Evolutionary conservation across 1,140 invertebrate species (phyloP).

Genomic region (Drosophila asahinai): DNA sequence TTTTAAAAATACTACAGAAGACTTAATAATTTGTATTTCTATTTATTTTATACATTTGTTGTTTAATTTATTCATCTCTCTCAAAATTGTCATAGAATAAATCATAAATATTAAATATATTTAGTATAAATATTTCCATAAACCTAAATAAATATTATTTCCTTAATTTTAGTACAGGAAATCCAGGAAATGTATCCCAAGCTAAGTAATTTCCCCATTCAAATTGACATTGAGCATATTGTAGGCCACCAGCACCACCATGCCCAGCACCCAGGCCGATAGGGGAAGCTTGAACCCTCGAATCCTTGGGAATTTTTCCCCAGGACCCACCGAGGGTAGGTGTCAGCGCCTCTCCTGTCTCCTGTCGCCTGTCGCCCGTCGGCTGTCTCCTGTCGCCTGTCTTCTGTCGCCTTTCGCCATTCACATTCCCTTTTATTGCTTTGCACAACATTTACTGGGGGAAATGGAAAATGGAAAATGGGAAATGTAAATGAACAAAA

Average conservation of each 20-base stretch:
- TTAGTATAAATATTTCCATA: too few relatives aligned
- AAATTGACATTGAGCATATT: constrained; percentile 56
- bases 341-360: constrained; percentile 35
- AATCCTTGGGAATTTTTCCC: not conserved
- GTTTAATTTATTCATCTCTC: too few relatives aligned
- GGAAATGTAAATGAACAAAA: constrained; percentile 76
- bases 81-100: too few relatives aligned
- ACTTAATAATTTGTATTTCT: not conserved
- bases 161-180: not conserved
- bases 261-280: not conserved
- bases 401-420: constrained; percentile 29
- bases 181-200: too few relatives aligned
- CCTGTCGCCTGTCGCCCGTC: constrained; percentile 14
- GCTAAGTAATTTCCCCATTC: constrained; percentile 27
- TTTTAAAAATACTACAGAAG: not conserved
- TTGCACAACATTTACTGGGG: constrained; percentile 63
- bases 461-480: constrained; percentile 48
- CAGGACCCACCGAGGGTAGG: constrained; percentile 21
- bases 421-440: constrained; percentile 67
- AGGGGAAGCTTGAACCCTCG: not conserved
- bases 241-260: constrained; percentile 21
- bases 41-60: not conserved
- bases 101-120: too few relatives aligned
- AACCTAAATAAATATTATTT: not conserved
- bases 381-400: constrained; percentile 18